phyloP scores from a whole-genome alignment of 1,140 invertebrate species.

The Trachymyrmex cornetzi region DNA sequence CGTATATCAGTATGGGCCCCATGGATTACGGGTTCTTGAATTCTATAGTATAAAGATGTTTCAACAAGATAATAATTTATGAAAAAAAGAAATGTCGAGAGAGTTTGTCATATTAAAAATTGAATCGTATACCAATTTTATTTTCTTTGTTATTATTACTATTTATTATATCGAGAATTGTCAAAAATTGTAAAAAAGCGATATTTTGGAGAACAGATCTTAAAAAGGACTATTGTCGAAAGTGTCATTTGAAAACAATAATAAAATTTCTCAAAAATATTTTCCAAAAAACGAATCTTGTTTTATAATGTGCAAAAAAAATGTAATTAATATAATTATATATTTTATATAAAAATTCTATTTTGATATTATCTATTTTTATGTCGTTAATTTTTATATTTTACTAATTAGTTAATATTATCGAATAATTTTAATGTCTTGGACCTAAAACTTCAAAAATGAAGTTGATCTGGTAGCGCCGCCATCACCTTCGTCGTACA shows the following conservation, averaged over 20 bases:
- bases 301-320: not conserved
- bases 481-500: conserved; percentile 26
- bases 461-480: conserved; percentile 11
- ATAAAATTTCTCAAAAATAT: not conserved
- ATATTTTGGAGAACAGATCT: not conserved
- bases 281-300: not conserved
- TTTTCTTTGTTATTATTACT: not conserved
- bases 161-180: not conserved
- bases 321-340: conserved; percentile 12
- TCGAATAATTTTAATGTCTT: not conserved
- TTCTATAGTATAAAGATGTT: not conserved
- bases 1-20: conserved; percentile 15
- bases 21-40: not conserved
- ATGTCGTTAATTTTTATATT: not conserved
- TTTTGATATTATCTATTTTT: not conserved
- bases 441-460: not conserved
- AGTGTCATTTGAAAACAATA: not conserved
- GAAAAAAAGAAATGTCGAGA: not conserved
- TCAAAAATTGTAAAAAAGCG: not conserved
- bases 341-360: not conserved
- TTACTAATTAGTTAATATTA: conserved; percentile 19
- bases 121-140: not conserved
- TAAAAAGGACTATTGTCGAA: not conserved
- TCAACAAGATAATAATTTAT: not conserved
- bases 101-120: not conserved